A percentile compares a stretch with the other conserved stretches of the same genome.
Conservation (phyloP, 2,797 vertebrate genomes). For the Argya squamiceps region DNA sequence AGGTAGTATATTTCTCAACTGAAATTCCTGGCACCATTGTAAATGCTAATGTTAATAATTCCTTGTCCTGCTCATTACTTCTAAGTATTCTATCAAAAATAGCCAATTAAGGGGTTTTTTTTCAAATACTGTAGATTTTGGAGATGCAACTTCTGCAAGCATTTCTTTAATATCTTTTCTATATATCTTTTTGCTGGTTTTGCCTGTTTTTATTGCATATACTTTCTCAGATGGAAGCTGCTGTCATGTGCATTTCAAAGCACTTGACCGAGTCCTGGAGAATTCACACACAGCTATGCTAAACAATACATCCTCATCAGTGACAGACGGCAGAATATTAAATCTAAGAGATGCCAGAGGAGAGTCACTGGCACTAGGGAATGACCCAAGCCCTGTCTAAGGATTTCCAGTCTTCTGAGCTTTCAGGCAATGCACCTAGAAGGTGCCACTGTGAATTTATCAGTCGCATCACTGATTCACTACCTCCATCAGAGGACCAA, state of each 20-base stretch:
- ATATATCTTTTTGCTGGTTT: not conserved
- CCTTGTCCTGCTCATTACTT: not conserved
- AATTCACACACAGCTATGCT: not conserved
- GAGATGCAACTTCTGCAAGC: not conserved
- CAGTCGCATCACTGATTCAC: not conserved
- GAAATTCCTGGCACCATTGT: not conserved
- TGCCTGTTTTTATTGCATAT: not conserved
- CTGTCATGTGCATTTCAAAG: not conserved
- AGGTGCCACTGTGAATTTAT: conserved; percentile 24
- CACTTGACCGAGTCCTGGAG: not conserved
- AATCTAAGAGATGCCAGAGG: not conserved
- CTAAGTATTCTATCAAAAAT: not conserved
- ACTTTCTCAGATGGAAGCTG: not conserved
- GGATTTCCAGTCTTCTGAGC: conserved; percentile 16
- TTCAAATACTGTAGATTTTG: not conserved
- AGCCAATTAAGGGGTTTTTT: not conserved
- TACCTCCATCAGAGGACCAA: conserved; percentile 18
- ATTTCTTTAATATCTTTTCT: not conserved
- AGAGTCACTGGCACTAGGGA: not conserved
- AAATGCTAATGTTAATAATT: not conserved
- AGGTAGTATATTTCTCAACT: not conserved
- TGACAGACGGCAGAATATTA: not conserved
- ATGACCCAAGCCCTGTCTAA: not conserved
- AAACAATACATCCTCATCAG: not conserved
- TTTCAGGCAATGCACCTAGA: not conserved